A percentile compares a stretch with the other conserved stretches of the same genome.
phyloP scores from a whole-genome alignment of 37 sponge, comb jelly and placozoan genomes.

The Geodia barretti region DNA sequence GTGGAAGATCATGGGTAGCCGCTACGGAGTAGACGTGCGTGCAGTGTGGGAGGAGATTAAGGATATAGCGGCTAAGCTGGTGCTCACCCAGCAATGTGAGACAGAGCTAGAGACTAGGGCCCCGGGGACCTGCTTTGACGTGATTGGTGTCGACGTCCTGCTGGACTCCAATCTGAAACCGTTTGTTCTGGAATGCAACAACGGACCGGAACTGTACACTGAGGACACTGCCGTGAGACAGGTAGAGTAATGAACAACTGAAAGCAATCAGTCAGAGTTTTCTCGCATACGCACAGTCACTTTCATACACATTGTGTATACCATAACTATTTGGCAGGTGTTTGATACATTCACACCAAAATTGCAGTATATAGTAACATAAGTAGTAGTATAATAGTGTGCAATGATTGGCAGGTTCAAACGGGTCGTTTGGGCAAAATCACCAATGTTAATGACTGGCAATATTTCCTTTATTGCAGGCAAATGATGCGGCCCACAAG shows the following conservation, averaged over 20 bases:
- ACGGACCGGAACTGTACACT: conserved; percentile 89
- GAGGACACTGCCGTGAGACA: conserved; percentile 55
- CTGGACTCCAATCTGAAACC: conserved; percentile 58
- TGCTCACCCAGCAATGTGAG: conserved; percentile 76
- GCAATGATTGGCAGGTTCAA: too few relatives aligned
- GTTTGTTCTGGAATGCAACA: conserved; percentile 77
- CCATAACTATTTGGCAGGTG: too few relatives aligned
- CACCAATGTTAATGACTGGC: too few relatives aligned
- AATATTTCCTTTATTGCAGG: conserved; percentile 20
- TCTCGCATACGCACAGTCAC: neutral
- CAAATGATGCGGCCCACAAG: conserved; percentile 89
- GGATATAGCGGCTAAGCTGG: conserved; percentile 70
- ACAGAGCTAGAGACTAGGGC: conserved; percentile 46
- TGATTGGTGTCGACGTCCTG: conserved; percentile 87
- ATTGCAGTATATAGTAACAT: too few relatives aligned
- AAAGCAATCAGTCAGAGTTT: too few relatives aligned
- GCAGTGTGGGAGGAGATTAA: conserved; percentile 54
- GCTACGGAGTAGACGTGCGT: conserved; percentile 32
- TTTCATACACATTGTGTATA: neutral
- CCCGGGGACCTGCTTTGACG: conserved; percentile 84
- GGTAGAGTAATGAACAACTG: neutral
- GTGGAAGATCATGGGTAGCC: conserved; percentile 39
- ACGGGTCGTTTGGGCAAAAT: too few relatives aligned
- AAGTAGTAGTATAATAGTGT: too few relatives aligned
- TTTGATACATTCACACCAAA: too few relatives aligned